A percentile compares a stretch with the other conserved stretches of the same genome.
These are phyloP conservation scores for Eueides isabella DNA, from an alignment of 1,140 invertebrate species.

Conservation along the genomic window DNA sequence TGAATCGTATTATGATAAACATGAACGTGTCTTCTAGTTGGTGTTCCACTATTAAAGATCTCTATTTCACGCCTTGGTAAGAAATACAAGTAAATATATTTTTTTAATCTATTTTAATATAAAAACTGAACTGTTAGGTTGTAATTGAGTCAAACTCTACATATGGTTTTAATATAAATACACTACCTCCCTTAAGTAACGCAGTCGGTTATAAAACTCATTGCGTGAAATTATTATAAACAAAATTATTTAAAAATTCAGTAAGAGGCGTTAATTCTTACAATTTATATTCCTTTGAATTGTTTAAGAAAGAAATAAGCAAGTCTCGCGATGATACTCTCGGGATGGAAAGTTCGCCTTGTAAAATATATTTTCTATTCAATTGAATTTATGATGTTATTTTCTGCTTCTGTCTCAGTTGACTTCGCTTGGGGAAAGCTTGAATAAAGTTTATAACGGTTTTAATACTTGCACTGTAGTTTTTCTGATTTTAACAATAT, in stretches of 20 bases:
- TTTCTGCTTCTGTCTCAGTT: background rate
- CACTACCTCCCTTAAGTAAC: too few relatives aligned
- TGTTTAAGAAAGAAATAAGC: background rate
- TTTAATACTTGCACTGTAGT: background rate
- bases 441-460: background rate
- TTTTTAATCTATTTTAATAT: too few relatives aligned
- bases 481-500: background rate
- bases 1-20: too few relatives aligned
- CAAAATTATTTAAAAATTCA: background rate
- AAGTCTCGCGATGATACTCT: background rate
- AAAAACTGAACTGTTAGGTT: too few relatives aligned
- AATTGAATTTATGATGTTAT: constrained; percentile 9
- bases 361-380: background rate
- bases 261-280: background rate
- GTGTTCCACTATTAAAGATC: too few relatives aligned
- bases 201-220: background rate
- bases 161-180: too few relatives aligned
- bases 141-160: too few relatives aligned
- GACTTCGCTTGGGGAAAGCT: background rate
- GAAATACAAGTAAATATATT: too few relatives aligned
- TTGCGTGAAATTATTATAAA: background rate
- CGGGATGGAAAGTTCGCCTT: background rate
- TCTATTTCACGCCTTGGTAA: too few relatives aligned
- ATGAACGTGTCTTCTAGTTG: too few relatives aligned
- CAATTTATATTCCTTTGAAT: constrained; percentile 5